phyloP scores from a whole-genome alignment of 2,888 invertebrate genomes.

The Sisyra nigra region DNA sequence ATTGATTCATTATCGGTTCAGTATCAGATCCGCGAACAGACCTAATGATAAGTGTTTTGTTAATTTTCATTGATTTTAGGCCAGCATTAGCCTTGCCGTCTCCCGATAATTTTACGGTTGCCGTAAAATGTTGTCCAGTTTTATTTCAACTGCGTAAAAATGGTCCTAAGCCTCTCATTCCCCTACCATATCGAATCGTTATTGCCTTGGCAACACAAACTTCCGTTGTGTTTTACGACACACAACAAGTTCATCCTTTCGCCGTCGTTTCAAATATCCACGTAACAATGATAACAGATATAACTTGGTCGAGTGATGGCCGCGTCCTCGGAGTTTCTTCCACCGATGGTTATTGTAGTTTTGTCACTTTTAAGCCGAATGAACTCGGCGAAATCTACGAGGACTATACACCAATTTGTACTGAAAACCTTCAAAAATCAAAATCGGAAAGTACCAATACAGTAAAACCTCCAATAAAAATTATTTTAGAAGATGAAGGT shows the following conservation, averaged over 20 bases:
- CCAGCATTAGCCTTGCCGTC: conserved; percentile 68
- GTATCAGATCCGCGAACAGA: no score
- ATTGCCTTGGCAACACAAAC: conserved; percentile 85
- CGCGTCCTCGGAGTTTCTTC: conserved; percentile 60
- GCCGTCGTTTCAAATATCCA: conserved; percentile 71
- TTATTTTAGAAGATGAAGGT: conserved; percentile 13
- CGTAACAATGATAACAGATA: conserved; percentile 74
- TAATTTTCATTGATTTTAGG: no score
- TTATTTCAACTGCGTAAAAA: conserved; percentile 43
- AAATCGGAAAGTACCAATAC: conserved; percentile 8
- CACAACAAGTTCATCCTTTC: conserved; percentile 67
- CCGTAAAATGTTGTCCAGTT: conserved; percentile 65
- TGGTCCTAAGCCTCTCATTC: conserved; percentile 36
- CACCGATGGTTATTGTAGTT: conserved; percentile 79
- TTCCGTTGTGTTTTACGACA: conserved; percentile 74
- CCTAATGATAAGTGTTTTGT: no score
- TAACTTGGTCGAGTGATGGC: conserved; percentile 79
- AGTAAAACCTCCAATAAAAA: conserved; percentile 6
- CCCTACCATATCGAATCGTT: conserved; percentile 63
- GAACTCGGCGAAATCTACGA: conserved; percentile 50
- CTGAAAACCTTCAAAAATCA: no score
- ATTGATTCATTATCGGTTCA: no score
- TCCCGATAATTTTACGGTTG: conserved; percentile 65
- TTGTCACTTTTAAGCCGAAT: conserved; percentile 55
- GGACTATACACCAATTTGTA: conserved; percentile 11